Evolutionary conservation across 2,797 vertebrate species (phyloP), one percentile per base, ranked within the genome.

Genomic region (Peromyscus eremicus): DNA sequence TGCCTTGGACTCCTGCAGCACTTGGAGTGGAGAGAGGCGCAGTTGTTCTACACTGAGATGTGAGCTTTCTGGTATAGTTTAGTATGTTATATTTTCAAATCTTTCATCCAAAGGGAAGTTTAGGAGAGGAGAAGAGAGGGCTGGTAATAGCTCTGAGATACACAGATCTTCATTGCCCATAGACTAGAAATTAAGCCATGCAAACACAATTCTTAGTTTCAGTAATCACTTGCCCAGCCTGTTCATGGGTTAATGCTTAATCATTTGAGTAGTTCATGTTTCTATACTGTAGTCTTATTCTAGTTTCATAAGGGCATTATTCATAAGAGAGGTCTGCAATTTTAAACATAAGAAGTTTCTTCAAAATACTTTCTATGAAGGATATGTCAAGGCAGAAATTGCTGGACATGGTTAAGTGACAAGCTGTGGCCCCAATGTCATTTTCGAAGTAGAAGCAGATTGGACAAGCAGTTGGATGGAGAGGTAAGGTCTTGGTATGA

Each of bases 71-170:
- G 70, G 12, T 87, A 13, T 92, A 66, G 68, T 88, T 95, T 86
- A 93, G 34, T 85, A 49, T 14, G 46, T 34, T 89, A 37, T n/a
- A 37, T 55, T 89, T 81, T 87, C 32, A 92, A 57, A 46, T 86
- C 79, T 94, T 76, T 84, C 32, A 75, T 80, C 92, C 85, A 81
- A 85, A 85, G n/a, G 84, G 52, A 91, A 27, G 79, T 93, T 96
- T 97, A 92, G 70, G 52, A 85, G 40, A 37, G 8, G 62, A 89
- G 70, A 94, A 82, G 85, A 80, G 17, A 77, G 89, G 23, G 2
- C 71, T 82, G 57, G 19, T 64, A 73, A 70, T 66, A 52, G 19
- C 29, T 75, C 8, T 87, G 73, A 95, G 55, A 95, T 55, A 29
- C 25, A 85, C 90, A 95, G 73, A 5, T 5, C 14, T 66, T 77